A percentile compares a stretch with the other conserved stretches of the same genome.
phyloP scores from a whole-genome alignment of 2,113 vertebrate genomes.

The Glareola pratincola region DNA sequence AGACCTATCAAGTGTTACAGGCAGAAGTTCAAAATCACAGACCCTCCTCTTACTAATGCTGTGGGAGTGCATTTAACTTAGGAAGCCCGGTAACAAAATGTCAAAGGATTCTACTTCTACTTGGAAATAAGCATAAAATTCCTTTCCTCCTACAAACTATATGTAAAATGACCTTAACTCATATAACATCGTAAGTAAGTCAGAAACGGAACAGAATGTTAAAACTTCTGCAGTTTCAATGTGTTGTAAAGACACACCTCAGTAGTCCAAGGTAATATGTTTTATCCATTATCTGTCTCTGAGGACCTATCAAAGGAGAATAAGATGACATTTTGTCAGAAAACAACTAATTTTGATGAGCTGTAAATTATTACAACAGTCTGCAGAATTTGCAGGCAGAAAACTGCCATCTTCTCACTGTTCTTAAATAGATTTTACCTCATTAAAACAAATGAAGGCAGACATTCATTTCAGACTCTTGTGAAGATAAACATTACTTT shows the following conservation, averaged over 20 bases:
- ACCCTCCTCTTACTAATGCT: background rate
- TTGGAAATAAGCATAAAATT: background rate
- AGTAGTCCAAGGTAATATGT: slow-evolving; percentile 94
- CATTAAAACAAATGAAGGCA: background rate
- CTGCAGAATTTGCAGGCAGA: background rate
- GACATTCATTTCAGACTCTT: background rate
- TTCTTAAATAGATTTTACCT: background rate
- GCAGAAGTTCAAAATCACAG: background rate
- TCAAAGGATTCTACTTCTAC: background rate
- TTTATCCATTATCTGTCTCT: slow-evolving; percentile 97
- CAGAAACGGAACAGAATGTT: background rate
- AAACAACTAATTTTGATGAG: background rate
- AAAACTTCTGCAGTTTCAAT: background rate
- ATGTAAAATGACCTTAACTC: background rate
- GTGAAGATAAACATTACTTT: background rate
- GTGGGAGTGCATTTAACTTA: background rate
- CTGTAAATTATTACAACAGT: background rate
- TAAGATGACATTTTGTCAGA: background rate
- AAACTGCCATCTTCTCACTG: background rate
- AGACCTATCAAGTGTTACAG: background rate
- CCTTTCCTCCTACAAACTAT: background rate
- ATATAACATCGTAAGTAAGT: background rate
- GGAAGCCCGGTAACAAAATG: background rate
- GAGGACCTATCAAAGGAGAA: slow-evolving; percentile 82
- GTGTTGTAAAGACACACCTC: slow-evolving; percentile 75